Evolutionary conservation across 2,888 invertebrate genomes (phyloP).

Genomic region (Troglohyphantes excavatus): DNA sequence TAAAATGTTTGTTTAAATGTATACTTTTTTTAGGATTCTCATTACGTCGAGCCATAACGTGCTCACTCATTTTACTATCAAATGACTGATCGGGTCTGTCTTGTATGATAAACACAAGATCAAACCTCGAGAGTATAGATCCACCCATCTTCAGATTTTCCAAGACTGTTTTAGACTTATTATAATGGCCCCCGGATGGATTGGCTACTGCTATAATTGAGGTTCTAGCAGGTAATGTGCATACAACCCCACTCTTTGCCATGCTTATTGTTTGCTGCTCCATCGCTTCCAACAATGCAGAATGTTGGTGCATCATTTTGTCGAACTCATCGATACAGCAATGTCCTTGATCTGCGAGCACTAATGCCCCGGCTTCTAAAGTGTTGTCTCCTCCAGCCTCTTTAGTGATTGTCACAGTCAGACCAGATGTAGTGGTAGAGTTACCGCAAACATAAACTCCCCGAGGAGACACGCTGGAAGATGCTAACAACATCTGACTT

Average conservation of each 20-base stretch:
- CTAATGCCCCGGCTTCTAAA: constrained; percentile 88
- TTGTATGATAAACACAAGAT: constrained; percentile 93
- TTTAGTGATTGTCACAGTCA: constrained; percentile 90
- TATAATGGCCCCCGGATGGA: constrained; percentile 93
- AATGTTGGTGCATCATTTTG: constrained; percentile 91
- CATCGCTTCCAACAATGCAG: constrained; percentile 95
- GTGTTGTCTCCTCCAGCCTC: constrained; percentile 87
- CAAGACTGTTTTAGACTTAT: constrained; percentile 91
- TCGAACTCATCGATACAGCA: constrained; percentile 98
- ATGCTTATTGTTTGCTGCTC: constrained; percentile 95
- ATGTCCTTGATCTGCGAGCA: constrained; percentile 87
- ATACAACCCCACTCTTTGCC: constrained; percentile 92
- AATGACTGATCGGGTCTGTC: constrained; percentile 92
- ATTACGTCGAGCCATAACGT: constrained; percentile 88
- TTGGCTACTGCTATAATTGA: constrained; percentile 96
- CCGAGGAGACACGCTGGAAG: constrained; percentile 90
- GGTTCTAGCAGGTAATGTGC: constrained; percentile 90
- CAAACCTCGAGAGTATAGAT: constrained; percentile 94
- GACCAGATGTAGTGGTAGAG: constrained; percentile 90
- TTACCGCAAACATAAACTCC: constrained; percentile 95
- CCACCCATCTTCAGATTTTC: constrained; percentile 94
- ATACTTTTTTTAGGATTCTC: constrained; percentile 15
- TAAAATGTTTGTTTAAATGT: not conserved
- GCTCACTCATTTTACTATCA: constrained; percentile 90
- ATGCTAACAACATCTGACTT: constrained; percentile 92